phyloP scores from a whole-genome alignment of 1,140 invertebrate species.

The Andrena cerasifolii region DNA sequence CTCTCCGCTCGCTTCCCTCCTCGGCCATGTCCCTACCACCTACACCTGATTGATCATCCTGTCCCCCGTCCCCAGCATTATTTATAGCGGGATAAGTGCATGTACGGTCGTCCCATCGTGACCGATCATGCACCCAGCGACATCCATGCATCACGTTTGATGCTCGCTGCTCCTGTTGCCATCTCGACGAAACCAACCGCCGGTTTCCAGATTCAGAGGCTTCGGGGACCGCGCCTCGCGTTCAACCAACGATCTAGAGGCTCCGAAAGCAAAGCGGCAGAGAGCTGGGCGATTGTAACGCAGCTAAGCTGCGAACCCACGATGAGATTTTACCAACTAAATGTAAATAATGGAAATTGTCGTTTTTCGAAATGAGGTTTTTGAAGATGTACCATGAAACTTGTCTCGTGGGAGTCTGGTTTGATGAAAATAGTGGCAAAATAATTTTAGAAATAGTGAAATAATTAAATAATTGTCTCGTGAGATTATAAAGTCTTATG shows the following conservation, averaged over 20 bases:
- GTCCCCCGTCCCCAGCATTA: slow-evolving; percentile 63
- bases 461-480: too few relatives aligned
- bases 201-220: slow-evolving; percentile 8
- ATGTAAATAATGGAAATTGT: too few relatives aligned
- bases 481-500: too few relatives aligned
- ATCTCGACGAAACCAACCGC: neutral
- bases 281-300: too few relatives aligned
- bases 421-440: too few relatives aligned
- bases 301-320: too few relatives aligned
- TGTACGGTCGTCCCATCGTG: slow-evolving; percentile 14
- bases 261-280: too few relatives aligned
- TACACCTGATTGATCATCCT: slow-evolving; percentile 66
- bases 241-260: slow-evolving; percentile 2
- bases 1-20: slow-evolving; percentile 1
- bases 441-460: too few relatives aligned
- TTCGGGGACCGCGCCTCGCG: neutral
- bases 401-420: too few relatives aligned
- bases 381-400: too few relatives aligned
- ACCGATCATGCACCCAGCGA: slow-evolving; percentile 12
- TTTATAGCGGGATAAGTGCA: slow-evolving; percentile 62
- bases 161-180: slow-evolving; percentile 2
- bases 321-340: too few relatives aligned
- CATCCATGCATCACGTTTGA: slow-evolving; percentile 13
- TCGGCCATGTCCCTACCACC: slow-evolving; percentile 46
- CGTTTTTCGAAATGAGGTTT: too few relatives aligned